Base-by-base conservation (phyloP, 2,888 invertebrate genomes). In the Caenorhabditis becei region DNA sequence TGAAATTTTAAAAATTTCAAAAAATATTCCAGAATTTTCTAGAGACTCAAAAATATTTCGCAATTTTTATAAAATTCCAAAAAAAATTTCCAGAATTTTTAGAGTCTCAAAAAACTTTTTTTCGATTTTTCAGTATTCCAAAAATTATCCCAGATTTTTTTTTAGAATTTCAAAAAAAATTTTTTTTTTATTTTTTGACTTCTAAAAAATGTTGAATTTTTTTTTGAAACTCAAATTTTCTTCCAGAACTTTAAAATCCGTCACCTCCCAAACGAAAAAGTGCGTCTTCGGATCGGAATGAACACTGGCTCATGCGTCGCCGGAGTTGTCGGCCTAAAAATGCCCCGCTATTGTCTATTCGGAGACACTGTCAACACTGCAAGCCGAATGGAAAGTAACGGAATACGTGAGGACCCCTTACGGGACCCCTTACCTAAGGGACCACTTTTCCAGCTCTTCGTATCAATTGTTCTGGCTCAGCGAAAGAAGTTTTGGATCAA, bases 401-500 rank as follows among this genome's bases (percentile, higher is more conserved):
- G 86, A 84, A 83, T 84, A n/a, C 84, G 85, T 85, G 32, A 80
- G 82, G n/a, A n/a, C n/a, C n/a, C n/a, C n/a, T n/a, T n/a, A n/a
- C n/a, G n/a, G n/a, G n/a, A n/a, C n/a, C n/a, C n/a, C n/a, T n/a
- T 26, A 1, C 53, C 23, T 49, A 10, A 2, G 1, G 16, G 10
- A 3, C 8, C 23, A 16, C 3, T n/a, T 53, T 67, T 72, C 37
- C 61, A 85, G 85, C 86, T 14, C 79, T 84, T n/a, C 77, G 80
- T 0, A 84, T 86, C 77, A 86, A 86, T 44, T 82, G 82, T 58
- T 84, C 84, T 1, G 75, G 77, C 32, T 56, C 83, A 0, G 18
- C 86, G 0, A 63, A 91, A 53, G 86, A 86, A 4, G 71, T 92
- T 1, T 85, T 93, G 7, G 91, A 91, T 28, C 87, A 89, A 66